Percentiles rank a stretch among this genome's conserved stretches.
Evolutionary conservation across 1,140 invertebrate genomes (phyloP).

Genomic region (Prorops nasuta): DNA sequence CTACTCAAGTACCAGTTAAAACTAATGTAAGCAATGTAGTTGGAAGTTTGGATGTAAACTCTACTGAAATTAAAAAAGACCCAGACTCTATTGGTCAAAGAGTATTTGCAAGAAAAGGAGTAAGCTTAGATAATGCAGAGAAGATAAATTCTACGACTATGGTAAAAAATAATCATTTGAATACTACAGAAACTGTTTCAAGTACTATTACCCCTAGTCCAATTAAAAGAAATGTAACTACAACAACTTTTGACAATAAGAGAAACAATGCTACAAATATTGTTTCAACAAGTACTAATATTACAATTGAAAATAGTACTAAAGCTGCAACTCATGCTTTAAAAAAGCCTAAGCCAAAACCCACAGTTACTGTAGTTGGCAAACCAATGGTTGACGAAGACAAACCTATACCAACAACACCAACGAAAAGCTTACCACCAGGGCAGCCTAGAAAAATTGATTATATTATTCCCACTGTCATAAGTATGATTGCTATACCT

Average conservation of each 20-base stretch:
- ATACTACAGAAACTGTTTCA: too few relatives aligned
- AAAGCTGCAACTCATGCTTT: constrained; percentile 2
- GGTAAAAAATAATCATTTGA: not conserved
- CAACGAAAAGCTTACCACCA: constrained; percentile 25
- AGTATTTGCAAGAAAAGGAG: constrained; percentile 24
- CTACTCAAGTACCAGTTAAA: not conserved
- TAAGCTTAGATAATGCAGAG: constrained; percentile 5
- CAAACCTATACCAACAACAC: constrained; percentile 36
- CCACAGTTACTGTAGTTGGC: constrained; percentile 43
- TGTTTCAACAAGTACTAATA: not conserved
- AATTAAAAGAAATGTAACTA: not conserved
- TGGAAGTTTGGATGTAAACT: not conserved
- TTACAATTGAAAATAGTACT: constrained; percentile 1
- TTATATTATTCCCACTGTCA: constrained; percentile 66
- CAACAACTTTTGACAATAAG: not conserved
- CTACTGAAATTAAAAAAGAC: not conserved
- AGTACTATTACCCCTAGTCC: not conserved
- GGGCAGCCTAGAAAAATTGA: constrained; percentile 52
- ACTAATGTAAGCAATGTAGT: not conserved
- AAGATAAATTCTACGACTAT: not conserved
- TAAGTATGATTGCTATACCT: constrained; percentile 65
- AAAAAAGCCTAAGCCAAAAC: constrained; percentile 43
- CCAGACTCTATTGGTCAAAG: not conserved
- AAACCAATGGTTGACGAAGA: constrained; percentile 32
- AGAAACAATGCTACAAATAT: not conserved